Conservation (phyloP, 2,797 vertebrate genomes). For the Echiichthys vipera region DNA sequence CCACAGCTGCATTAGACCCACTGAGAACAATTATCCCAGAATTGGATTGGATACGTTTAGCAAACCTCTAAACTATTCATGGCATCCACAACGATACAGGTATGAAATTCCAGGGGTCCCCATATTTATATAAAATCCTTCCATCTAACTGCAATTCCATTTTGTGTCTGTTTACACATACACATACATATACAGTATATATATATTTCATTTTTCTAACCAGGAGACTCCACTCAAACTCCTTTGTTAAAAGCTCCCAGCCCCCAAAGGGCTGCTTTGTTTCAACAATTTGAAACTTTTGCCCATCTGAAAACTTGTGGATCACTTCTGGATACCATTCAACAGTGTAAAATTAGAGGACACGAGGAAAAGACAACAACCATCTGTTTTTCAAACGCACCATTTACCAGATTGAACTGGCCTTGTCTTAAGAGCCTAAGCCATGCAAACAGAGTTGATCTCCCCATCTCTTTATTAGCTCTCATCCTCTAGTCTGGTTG, state of each 20-base stretch:
- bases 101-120: background rate
- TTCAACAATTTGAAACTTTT: slow-evolving; percentile 18
- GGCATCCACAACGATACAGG: background rate
- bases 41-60: slow-evolving; percentile 43
- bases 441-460: slow-evolving; percentile 48
- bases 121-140: background rate
- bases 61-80: slow-evolving; percentile 20
- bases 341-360: slow-evolving; percentile 20
- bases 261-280: background rate
- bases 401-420: slow-evolving; percentile 34
- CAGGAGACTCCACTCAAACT: slow-evolving; percentile 45
- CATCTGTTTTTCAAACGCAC: slow-evolving; percentile 40
- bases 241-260: too few relatives aligned
- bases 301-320: slow-evolving; percentile 11
- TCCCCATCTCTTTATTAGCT: slow-evolving; percentile 53
- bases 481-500: slow-evolving; percentile 58
- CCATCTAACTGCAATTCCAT: background rate
- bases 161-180: background rate
- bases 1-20: slow-evolving; percentile 55
- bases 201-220: too few relatives aligned
- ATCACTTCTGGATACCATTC: slow-evolving; percentile 11
- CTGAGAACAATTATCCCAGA: slow-evolving; percentile 24
- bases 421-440: slow-evolving; percentile 27
- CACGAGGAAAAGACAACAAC: slow-evolving; percentile 19
- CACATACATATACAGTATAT: background rate